These are phyloP conservation scores for Drusus annulatus DNA, from an alignment of 1,140 invertebrate genomes.

Conservation along the genomic window DNA sequence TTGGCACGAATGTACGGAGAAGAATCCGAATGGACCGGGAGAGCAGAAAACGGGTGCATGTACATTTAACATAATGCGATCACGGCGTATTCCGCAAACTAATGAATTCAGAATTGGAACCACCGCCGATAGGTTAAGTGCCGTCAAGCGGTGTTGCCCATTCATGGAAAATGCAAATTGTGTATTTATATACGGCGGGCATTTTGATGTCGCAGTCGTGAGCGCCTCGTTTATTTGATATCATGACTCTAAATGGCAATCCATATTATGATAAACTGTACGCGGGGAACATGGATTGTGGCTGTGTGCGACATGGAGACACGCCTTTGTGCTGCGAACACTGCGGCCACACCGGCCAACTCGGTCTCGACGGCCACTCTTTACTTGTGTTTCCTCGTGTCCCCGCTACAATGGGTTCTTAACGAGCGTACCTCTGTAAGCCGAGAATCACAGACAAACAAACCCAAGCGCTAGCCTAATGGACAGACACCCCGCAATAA, in stretches of 20 bases:
- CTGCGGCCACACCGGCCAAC: slow-evolving; percentile 22
- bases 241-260: slow-evolving; percentile 59
- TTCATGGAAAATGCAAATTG: slow-evolving; percentile 58
- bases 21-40: slow-evolving; percentile 29
- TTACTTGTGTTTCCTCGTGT: slow-evolving; percentile 4
- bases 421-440: slow-evolving; percentile 12
- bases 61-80: slow-evolving; percentile 54
- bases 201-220: slow-evolving; percentile 58
- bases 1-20: slow-evolving; percentile 5
- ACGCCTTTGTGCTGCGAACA: slow-evolving; percentile 50
- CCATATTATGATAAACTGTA: slow-evolving; percentile 58
- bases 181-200: slow-evolving; percentile 54
- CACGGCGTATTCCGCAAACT: slow-evolving; percentile 56
- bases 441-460: neutral
- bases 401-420: slow-evolving; percentile 10
- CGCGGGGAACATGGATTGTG: slow-evolving; percentile 21
- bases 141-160: slow-evolving; percentile 57
- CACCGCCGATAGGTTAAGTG: slow-evolving; percentile 57
- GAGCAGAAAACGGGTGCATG: slow-evolving; percentile 45
- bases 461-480: neutral
- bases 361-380: slow-evolving; percentile 17
- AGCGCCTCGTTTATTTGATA: slow-evolving; percentile 58
- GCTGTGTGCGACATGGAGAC: slow-evolving; percentile 18
- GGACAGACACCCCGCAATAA: neutral
- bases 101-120: slow-evolving; percentile 57